A percentile compares a stretch with the other conserved stretches of the same genome.
phyloP scores from a whole-genome alignment of 1,140 invertebrate species.

The Cyphomyrmex costatus region DNA sequence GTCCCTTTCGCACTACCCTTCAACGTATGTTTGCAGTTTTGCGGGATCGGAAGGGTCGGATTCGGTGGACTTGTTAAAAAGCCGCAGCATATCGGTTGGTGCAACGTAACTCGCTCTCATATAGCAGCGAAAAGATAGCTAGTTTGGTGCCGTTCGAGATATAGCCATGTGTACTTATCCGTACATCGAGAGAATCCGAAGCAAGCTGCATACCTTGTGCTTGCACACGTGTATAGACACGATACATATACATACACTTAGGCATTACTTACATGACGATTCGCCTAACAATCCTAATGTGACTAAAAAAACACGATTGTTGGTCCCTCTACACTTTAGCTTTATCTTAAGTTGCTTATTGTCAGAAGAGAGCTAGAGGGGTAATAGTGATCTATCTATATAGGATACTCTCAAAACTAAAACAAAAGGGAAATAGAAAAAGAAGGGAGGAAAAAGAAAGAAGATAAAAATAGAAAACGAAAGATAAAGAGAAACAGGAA shows the following conservation, averaged over 20 bases:
- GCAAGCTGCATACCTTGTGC: slow-evolving; percentile 62
- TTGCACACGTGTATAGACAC: slow-evolving; percentile 49
- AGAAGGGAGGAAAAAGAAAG: neutral
- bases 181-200: slow-evolving; percentile 26
- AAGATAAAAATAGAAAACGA: neutral
- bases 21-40: slow-evolving; percentile 26
- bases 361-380: slow-evolving; percentile 83
- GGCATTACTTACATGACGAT: slow-evolving; percentile 78
- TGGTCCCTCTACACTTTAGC: slow-evolving; percentile 87
- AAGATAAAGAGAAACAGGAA: slow-evolving; percentile 4
- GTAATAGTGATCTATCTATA: slow-evolving; percentile 77
- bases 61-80: slow-evolving; percentile 29
- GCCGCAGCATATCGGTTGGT: slow-evolving; percentile 18
- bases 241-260: slow-evolving; percentile 61
- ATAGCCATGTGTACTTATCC: slow-evolving; percentile 38
- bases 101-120: slow-evolving; percentile 44
- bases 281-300: slow-evolving; percentile 86
- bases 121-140: slow-evolving; percentile 26
- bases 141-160: slow-evolving; percentile 36
- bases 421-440: slow-evolving; percentile 6
- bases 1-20: neutral
- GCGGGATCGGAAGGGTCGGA: slow-evolving; percentile 14
- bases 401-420: slow-evolving; percentile 70
- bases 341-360: slow-evolving; percentile 86
- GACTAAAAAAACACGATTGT: slow-evolving; percentile 79